Base-by-base conservation (phyloP, 2,113 vertebrate genomes). In the Apteryx mantelli region DNA sequence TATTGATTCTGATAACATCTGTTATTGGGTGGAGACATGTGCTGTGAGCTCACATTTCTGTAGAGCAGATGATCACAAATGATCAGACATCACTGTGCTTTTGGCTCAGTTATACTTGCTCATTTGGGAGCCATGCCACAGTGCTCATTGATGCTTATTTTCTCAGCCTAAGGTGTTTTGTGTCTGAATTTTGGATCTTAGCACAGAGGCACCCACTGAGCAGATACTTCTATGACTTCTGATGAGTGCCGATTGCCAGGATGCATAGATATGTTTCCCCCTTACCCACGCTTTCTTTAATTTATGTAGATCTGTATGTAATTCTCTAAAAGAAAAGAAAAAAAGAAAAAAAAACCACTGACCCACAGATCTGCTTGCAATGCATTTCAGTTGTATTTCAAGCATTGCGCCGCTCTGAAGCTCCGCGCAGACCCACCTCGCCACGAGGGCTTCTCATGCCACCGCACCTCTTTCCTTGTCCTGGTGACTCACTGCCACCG, bases 11-110 rank as follows among this genome's bases (percentile, higher is more conserved):
- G 53, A 7, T 13, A 34, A 13, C 4, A 4, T 5, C 36, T 17
- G 68, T 42, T 40, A 3, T 13, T 1, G 5, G 46, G 30, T 8
- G 0, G 5, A 5, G 46, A 70, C 18, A 64, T 7, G 1, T 6
- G 38, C 42, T 19, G 18, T 0, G 9, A n/a, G 69, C 18, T 26
- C 40, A 48, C 22, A 22, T 19, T 65, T 6, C 32, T n/a, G 28
- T 16, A 8, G 15, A 18, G 58, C 32, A 40, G 36, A 26, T 16
- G 8, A 65, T 8, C 38, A 40, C 24, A 38, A 25, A 40, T 40
- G 24, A 66, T 66, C 25, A 66, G 17, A 66, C 38, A 66, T 66
- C 24, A 40, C 42, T 42, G 4, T 9, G 26, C 15, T 66, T 28
- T 42, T 42, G 64, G 38, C 36, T 40, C 36, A 42, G 26, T 42